Base-by-base conservation (phyloP, 1,140 invertebrate genomes). In the Oedothorax gibbosus region DNA sequence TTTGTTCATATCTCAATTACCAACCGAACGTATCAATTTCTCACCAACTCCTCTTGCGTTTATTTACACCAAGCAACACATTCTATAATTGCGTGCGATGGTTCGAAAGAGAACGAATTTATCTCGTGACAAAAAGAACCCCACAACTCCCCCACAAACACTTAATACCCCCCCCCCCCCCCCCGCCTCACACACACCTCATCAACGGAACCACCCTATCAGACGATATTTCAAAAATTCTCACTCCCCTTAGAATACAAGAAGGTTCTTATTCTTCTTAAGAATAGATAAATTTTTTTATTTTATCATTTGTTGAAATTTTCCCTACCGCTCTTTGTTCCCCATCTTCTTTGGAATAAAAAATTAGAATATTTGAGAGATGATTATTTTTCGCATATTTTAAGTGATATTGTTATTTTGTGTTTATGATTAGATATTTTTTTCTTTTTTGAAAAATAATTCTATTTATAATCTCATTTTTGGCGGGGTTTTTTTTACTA, bases 321-420 rank as follows among this genome's bases (percentile, higher is more conserved):
- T 21, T 21, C 10, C 50, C 56, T 62, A 53, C 18, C 53, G 35
- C 54, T 35, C n/a, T 71, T 54, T 72, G 53, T 84, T 84, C 60
- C 76, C 76, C 79, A 56, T 49, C 49, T 64, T 82, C 71, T 71
- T 73, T 82, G 49, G 56, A 66, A 56, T 66, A 64, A 84, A 84
- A 84, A 84, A 84, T 75, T 57, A 76, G 81, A 84, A 69, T 72
- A 84, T 84, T 84, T 84, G 71, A 84, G 68, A 84, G 72, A 84
- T 84, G 81, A 84, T 84, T 84, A 84, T 84, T 84, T 72, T 72
- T 72, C 71, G 66, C 76, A 66, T 77, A 64, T 64, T 64, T 15
- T 60, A 50, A 51, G 69, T 12, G 35, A 35, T 35, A 35, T 35
- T 35, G 35, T 35, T 35, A 35, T 35, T 35, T 35, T 35, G 35